phyloP scores from a whole-genome alignment of 2,888 invertebrate genomes.

The Yponomeuta plumbellus region DNA sequence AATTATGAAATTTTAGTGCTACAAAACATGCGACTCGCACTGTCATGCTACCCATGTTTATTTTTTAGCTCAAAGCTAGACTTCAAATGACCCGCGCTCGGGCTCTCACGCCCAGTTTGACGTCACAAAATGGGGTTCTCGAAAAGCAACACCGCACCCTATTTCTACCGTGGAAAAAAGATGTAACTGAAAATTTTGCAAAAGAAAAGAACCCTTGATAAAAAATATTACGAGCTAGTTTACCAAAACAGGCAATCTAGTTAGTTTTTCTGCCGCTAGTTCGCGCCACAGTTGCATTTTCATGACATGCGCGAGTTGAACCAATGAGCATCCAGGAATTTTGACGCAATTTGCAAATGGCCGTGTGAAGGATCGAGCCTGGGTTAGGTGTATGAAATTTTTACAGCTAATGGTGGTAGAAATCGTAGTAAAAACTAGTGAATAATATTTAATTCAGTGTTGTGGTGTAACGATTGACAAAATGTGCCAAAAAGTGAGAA shows the following conservation, averaged over 20 bases:
- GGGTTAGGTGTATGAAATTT: slow-evolving; percentile 50
- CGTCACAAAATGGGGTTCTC: slow-evolving; percentile 73
- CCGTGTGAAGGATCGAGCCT: slow-evolving; percentile 73
- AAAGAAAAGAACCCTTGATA: slow-evolving; percentile 23
- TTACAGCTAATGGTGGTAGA: slow-evolving; percentile 62
- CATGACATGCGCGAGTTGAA: slow-evolving; percentile 56
- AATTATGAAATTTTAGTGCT: too few species aligned
- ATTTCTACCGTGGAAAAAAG: slow-evolving; percentile 38
- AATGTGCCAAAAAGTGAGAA: slow-evolving; percentile 75
- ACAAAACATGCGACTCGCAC: too few species aligned
- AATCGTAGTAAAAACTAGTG: slow-evolving; percentile 65
- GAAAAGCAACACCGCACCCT: slow-evolving; percentile 69
- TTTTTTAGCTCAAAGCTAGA: too few species aligned
- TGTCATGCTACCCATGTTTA: too few species aligned
- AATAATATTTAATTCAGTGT: slow-evolving; percentile 59
- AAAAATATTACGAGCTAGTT: slow-evolving; percentile 27
- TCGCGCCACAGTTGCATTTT: slow-evolving; percentile 41
- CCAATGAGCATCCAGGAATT: slow-evolving; percentile 69
- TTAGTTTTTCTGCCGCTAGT: slow-evolving; percentile 39
- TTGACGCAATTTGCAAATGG: slow-evolving; percentile 78
- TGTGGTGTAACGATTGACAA: slow-evolving; percentile 65
- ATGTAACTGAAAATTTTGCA: slow-evolving; percentile 29
- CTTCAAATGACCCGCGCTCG: slow-evolving; percentile 47
- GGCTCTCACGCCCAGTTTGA: slow-evolving; percentile 74
- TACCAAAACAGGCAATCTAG: slow-evolving; percentile 30